Evolutionary conservation across 37 sponge, comb jelly and placozoan genomes (phyloP).

Genomic region (Amphimedon queenslandica): DNA sequence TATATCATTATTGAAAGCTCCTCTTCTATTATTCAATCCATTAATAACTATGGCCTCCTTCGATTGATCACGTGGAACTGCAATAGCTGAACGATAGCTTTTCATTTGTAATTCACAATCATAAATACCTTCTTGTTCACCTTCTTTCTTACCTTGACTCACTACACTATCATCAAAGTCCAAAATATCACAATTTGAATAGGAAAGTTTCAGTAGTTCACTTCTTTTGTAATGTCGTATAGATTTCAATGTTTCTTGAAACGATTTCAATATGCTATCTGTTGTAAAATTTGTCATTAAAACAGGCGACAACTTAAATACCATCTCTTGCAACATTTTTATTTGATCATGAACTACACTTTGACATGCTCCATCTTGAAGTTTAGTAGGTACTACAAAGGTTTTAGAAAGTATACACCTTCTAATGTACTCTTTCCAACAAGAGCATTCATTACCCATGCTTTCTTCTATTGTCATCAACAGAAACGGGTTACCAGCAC

Average conservation of each 20-base stretch:
- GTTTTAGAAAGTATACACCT: not conserved
- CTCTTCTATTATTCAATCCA: conserved; percentile 44
- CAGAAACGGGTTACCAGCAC: conserved; percentile 32
- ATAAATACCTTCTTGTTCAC: not conserved
- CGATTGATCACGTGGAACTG: conserved; percentile 43
- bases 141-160: not conserved
- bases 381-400: not conserved
- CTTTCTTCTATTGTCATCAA: conserved; percentile 11
- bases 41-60: conserved; percentile 18
- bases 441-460: not conserved
- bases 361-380: not conserved
- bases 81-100: conserved; percentile 22
- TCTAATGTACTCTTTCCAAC: conserved; percentile 8
- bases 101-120: conserved; percentile 16
- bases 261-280: not conserved
- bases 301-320: not conserved
- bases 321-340: not conserved
- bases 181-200: not conserved
- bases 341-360: not conserved
- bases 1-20: conserved; percentile 58
- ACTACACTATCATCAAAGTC: too few relatives aligned
- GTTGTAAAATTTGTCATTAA: not conserved
- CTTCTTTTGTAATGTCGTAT: not conserved
- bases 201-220: not conserved
- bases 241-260: not conserved